Base-by-base conservation (phyloP, 2,888 invertebrate species). In the Harpalus rufipes region DNA sequence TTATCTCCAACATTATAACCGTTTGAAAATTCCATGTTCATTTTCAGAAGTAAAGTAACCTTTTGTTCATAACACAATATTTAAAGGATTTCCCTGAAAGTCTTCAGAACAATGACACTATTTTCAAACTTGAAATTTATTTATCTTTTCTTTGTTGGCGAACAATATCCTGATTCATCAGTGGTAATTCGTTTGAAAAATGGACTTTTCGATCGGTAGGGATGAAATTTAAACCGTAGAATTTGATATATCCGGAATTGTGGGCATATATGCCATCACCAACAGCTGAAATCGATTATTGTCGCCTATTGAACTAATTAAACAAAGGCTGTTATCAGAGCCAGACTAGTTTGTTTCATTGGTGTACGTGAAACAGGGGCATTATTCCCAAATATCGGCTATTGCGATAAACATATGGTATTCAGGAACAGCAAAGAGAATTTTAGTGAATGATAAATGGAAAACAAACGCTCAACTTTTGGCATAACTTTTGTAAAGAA, bases 241-340 rank as follows among this genome's bases (percentile, higher is more conserved):
- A 51, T 51, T 16, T 51, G 44, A 51, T 51, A 74, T 74, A 51
- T 74, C 72, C 72, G 72, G 7, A 41, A 74, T 10, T 74, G 44
- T 74, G 18, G 16, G 41, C 72, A 74, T 44, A 74, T 68, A 63
- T 44, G 72, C 16, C 44, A 44, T 74, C 72, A 41, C 3, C 14
- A 18, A 16, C 44, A 44, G 44, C 18, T 16, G 18, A 14, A 18
- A 44, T 44, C 72, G 72, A 74, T 74, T 74, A 74, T 74, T 18
- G 72, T 74, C 72, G 72, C 44, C 44, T 74, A 44, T 74, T 74
- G 72, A 74, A 16, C 72, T 51, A 44, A 74, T 74, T 74, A 44
- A 74, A 74, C 72, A 74, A 74, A 74, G 72, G 72, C 44, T 74
- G 44, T 74, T 74, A 74, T 74, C 72, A 44, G 72, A 18, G 44